Conservation (phyloP, 2,797 vertebrate genomes). For the Acrocephalus scirpaceus region DNA sequence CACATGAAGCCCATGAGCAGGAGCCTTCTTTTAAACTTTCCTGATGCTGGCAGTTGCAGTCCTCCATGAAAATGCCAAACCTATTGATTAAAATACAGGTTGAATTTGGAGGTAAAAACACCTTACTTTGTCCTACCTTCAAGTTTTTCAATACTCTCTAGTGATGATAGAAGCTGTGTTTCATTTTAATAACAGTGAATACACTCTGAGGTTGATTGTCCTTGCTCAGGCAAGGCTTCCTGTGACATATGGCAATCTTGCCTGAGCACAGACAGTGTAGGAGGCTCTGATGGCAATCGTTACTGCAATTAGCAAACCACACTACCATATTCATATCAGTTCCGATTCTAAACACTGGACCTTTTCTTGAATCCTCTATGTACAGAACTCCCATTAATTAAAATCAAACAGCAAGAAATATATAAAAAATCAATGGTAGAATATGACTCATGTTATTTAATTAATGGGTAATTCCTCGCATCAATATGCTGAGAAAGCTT, state of each 20-base stretch:
- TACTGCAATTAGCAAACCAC: conserved; percentile 58
- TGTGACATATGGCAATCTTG: conserved; percentile 64
- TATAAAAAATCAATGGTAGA: conserved; percentile 56
- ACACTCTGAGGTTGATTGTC: conserved; percentile 21
- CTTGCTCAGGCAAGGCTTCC: conserved; percentile 54
- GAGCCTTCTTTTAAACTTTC: neutral
- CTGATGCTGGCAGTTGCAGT: neutral
- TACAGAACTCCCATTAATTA: conserved; percentile 64
- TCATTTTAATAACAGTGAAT: neutral
- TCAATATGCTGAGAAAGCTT: conserved; percentile 66
- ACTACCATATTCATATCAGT: conserved; percentile 7
- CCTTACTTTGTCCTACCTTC: neutral
- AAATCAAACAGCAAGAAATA: conserved; percentile 57
- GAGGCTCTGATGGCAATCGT: conserved; percentile 60
- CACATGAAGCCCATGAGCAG: neutral
- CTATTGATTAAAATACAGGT: neutral
- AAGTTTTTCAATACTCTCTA: neutral
- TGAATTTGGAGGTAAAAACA: neutral
- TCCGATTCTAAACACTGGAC: conserved; percentile 56
- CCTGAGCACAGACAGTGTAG: conserved; percentile 61
- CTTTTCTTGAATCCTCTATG: conserved; percentile 46
- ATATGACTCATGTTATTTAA: conserved; percentile 68
- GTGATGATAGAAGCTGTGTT: neutral
- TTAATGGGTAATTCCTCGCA: conserved; percentile 62
- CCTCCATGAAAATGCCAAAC: neutral